Conservation (phyloP, 2,113 vertebrate species). For the Elachura formosa region DNA sequence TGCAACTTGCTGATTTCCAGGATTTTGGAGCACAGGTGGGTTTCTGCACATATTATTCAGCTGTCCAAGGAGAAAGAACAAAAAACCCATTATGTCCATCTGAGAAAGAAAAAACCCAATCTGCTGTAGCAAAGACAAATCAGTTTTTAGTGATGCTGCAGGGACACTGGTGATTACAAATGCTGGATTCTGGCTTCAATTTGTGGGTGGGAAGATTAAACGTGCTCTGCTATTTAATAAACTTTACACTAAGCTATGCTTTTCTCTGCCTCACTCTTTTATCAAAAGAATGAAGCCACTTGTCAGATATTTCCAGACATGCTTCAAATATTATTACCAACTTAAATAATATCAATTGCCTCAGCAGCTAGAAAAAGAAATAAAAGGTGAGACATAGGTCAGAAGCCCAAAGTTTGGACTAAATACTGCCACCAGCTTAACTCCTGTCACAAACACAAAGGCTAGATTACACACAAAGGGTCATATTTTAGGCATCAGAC, state of each 20-base stretch:
- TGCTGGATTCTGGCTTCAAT: not conserved
- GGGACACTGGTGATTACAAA: not conserved
- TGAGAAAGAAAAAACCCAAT: not conserved
- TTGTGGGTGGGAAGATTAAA: not conserved
- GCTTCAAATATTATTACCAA: slow-evolving; percentile 11
- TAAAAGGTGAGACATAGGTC: not conserved
- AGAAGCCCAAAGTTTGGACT: not conserved
- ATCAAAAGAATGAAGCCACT: slow-evolving; percentile 25
- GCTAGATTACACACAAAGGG: not conserved
- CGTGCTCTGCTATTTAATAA: slow-evolving; percentile 7
- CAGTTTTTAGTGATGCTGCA: not conserved
- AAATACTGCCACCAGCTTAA: not conserved
- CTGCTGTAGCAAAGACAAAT: slow-evolving; percentile 1
- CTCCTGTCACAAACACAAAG: not conserved
- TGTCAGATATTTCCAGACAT: slow-evolving; percentile 33
- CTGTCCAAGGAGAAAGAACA: slow-evolving; percentile 12
- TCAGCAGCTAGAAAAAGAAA: not conserved
- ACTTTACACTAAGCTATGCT: not conserved
- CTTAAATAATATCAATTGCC: not conserved
- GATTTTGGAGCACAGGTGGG: not conserved
- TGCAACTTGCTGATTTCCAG: not conserved
- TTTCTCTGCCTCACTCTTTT: not conserved
- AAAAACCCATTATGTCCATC: not conserved
- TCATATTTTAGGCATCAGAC: not conserved
- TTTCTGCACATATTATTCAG: not conserved